phyloP scores from a whole-genome alignment of 2,113 vertebrate species.

The Perognathus longimembris region DNA sequence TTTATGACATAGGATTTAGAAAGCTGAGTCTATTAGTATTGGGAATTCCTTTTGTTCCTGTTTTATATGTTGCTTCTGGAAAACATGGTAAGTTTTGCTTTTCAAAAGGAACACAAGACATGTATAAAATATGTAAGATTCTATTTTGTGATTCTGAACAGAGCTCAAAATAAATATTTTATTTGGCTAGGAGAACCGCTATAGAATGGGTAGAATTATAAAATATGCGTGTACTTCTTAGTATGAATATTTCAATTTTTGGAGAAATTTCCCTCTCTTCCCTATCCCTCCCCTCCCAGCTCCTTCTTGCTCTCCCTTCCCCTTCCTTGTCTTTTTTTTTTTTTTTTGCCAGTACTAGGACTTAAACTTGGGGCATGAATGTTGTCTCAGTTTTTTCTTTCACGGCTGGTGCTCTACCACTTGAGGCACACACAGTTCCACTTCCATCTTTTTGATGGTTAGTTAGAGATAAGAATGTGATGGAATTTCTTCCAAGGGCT shows the following conservation, averaged over 20 bases:
- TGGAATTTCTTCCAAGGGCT: too few species aligned
- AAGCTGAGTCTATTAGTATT: not conserved
- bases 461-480: too few species aligned
- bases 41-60: not conserved
- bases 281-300: too few species aligned
- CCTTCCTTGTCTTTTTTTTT: too few species aligned
- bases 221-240: not conserved
- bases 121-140: not conserved
- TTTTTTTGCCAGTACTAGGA: too few species aligned
- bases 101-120: too few species aligned
- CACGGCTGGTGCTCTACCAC: too few species aligned
- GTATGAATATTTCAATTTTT: not conserved
- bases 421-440: too few species aligned
- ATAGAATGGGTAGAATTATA: not conserved
- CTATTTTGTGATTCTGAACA: conserved; percentile 11
- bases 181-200: not conserved
- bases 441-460: too few species aligned
- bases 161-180: not conserved
- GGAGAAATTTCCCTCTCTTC: not conserved
- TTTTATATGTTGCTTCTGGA: not conserved
- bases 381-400: too few species aligned
- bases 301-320: too few species aligned
- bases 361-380: too few species aligned
- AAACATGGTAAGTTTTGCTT: conserved; percentile 38
- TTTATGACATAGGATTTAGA: conserved; percentile 50